Evolutionary conservation across 2,888 invertebrate genomes (phyloP), one percentile per base, ranked within the genome.

Genomic region (Diplolepis rosae): DNA sequence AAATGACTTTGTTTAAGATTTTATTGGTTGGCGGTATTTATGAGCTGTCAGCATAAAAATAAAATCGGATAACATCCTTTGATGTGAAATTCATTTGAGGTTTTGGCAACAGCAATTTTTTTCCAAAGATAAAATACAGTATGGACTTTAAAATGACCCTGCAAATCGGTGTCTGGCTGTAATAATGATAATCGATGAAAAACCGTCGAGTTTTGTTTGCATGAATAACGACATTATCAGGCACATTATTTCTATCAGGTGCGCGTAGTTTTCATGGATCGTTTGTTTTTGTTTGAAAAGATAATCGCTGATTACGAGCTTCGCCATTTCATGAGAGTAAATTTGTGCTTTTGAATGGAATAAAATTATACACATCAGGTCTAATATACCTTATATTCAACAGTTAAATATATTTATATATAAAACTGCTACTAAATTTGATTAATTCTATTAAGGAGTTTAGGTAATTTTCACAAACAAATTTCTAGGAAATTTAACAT

Each of bases 1-100:
- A 74, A 80, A 85, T 84, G 82, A 81, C 82, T 86, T 84, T 85
- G 84, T 86, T 84, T 82, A 74, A 75, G 80, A 83, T 84, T 87
- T 87, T 87, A 85, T 84, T 84, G 80, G 77, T 77, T 71, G 76
- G 72, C 73, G 69, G 76, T 75, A 71, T 85, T 85, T 85, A 84
- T 73, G 81, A 82, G 79, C 48, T 72, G 69, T 72, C 28, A 72
- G 72, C 52, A 66, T 69, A 68, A 66, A 74, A n/a, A n/a, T 69
- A 70, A 81, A 81, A 83, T 84, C 82, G 83, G 81, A 75, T 65
- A 61, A 65, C 75, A 76, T 71, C 67, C 83, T 85, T 86, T 85
- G 84, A 85, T 84, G 79, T 82, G 65, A 18, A 42, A 69, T 54
- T 67, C 73, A 74, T 71, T 42, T 67, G 69, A 18, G 18, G 45